Evolutionary conservation across 1,140 invertebrate species (phyloP), one percentile per base, ranked within the genome.

Genomic region (Drosophila ercepeae): DNA sequence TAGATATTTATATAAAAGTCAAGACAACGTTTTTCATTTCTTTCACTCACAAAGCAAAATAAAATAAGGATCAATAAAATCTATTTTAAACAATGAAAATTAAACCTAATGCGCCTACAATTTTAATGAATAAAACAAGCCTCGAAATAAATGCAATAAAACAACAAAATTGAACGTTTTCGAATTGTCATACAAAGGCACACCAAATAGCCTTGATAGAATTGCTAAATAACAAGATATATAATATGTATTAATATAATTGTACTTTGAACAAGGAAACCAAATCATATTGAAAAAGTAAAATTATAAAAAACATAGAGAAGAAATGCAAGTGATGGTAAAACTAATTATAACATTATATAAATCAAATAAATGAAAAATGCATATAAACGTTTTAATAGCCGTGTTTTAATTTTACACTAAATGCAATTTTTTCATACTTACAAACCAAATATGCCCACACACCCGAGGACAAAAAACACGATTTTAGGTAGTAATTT

Each of bases 351-450:
- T 69, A 79, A 83, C 75, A 86, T 57, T 79, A 68, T 86, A 84
- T 67, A 75, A 89, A 74, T 83, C 72, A 69, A 89, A 89, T 89
- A 89, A 89, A 89, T 76, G 65, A 83, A 89, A 89, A 83, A 79
- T 77, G 54, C 83, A 81, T 89, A 89, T 89, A 89, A 89, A 89
- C 78, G 84, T 84, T 89, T 84, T 88, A 82, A 86, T 49, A 41
- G 23, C 18, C 18, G 4, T 48, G 21, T 58, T 70, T 69, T 39
- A 36, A 13, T 36, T 36, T 14, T 3, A 36, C n/a, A 36, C 4
- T 36, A 34, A n/a, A 13, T n/a, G n/a, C n/a, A n/a, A n/a, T n/a
- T n/a, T n/a, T n/a, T n/a, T n/a, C n/a, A n/a, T n/a, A n/a, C n/a
- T n/a, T n/a, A n/a, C n/a, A n/a, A n/a, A n/a, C n/a, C 34, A 1